Conservation (phyloP, 2,113 vertebrate genomes). For the Nicator chloris region DNA sequence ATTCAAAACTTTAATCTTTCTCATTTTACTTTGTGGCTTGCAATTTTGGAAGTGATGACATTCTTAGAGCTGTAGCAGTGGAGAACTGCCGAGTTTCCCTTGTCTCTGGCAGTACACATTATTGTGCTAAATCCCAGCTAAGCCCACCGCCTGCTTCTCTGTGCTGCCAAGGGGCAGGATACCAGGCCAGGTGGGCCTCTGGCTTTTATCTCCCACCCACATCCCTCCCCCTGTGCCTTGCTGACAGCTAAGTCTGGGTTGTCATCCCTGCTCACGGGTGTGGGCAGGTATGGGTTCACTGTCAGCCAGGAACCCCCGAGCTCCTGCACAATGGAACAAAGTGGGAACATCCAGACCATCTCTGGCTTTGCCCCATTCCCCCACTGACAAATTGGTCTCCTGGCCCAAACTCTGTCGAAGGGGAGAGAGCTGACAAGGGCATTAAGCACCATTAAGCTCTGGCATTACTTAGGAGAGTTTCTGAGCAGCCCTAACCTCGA, state of each 20-base stretch:
- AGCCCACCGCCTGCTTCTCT: not conserved
- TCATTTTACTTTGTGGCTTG: not conserved
- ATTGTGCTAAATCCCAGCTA: not conserved
- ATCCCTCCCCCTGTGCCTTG: not conserved
- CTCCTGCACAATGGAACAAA: fast-evolving
- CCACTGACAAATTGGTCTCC: not conserved
- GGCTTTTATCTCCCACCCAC: not conserved
- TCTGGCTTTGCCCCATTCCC: not conserved
- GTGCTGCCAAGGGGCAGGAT: not conserved
- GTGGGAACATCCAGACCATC: not conserved
- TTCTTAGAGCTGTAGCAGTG: not conserved
- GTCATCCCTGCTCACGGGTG: not conserved
- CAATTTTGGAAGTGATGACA: constrained; percentile 1
- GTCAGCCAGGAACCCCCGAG: not conserved
- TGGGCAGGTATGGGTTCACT: not conserved
- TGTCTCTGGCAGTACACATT: not conserved
- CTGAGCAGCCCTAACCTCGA: not conserved
- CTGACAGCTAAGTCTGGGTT: not conserved
- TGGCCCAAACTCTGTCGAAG: not conserved
- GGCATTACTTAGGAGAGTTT: not conserved
- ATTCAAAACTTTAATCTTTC: not conserved
- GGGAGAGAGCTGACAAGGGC: not conserved
- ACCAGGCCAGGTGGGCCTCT: not conserved
- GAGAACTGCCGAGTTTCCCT: not conserved
- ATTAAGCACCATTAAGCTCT: not conserved